phyloP scores from a whole-genome alignment of 2,888 invertebrate genomes.

The Drosophila monieri region DNA sequence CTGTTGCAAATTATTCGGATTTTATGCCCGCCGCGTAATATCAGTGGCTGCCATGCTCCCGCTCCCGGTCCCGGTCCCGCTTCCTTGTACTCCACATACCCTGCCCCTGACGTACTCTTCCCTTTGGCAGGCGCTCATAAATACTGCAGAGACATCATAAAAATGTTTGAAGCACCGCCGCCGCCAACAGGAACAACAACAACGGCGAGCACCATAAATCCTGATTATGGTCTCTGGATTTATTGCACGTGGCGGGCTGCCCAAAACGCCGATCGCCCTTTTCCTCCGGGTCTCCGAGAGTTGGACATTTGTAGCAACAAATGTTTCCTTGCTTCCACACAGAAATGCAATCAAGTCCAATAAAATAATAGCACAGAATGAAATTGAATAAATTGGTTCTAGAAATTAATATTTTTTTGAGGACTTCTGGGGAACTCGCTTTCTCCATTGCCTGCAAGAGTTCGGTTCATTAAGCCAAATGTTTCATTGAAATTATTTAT shows the following conservation, averaged over 20 bases:
- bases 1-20: conserved; percentile 78
- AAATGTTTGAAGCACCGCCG: conserved; percentile 76
- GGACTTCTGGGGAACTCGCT: no score
- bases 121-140: conserved; percentile 62
- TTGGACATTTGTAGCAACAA: conserved; percentile 35
- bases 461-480: background rate
- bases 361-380: background rate
- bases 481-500: conserved; percentile 10
- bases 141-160: conserved; percentile 79
- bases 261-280: conserved; percentile 43
- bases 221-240: conserved; percentile 79
- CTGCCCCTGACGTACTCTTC: background rate
- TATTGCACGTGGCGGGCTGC: conserved; percentile 63
- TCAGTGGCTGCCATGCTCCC: conserved; percentile 64
- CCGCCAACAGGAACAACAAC: conserved; percentile 55
- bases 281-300: conserved; percentile 5
- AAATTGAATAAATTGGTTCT: background rate
- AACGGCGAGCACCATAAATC: conserved; percentile 72
- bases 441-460: no score
- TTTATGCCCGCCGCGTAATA: conserved; percentile 74
- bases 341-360: conserved; percentile 18
- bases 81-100: conserved; percentile 1
- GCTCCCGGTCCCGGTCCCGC: conserved; percentile 10
- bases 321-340: background rate
- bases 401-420: background rate